A percentile compares a stretch with the other conserved stretches of the same genome.
phyloP scores from a whole-genome alignment of 2,888 invertebrate genomes.

The Apocheima hispidaria region DNA sequence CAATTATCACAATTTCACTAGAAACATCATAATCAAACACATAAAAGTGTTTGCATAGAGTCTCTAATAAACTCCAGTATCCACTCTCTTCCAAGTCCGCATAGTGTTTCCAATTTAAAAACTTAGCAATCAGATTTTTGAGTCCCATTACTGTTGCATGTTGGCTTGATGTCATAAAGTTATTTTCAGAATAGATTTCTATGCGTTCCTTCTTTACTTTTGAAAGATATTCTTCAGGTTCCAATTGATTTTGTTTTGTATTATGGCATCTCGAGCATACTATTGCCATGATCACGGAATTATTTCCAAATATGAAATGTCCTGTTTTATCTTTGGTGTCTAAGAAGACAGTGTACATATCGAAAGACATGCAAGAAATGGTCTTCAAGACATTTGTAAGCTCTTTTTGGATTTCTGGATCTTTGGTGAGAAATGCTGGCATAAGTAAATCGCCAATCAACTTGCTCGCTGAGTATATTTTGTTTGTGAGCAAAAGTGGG shows the following conservation, averaged over 20 bases:
- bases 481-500: conserved; percentile 68
- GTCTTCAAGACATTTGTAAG: conserved; percentile 61
- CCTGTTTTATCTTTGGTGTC: conserved; percentile 51
- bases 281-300: conserved; percentile 55
- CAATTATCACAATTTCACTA: conserved; percentile 60
- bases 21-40: conserved; percentile 68
- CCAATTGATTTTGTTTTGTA: conserved; percentile 33
- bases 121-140: conserved; percentile 68
- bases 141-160: conserved; percentile 58
- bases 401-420: conserved; percentile 60
- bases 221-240: conserved; percentile 41
- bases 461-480: conserved; percentile 69
- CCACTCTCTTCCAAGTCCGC: conserved; percentile 56
- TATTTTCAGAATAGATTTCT: conserved; percentile 55
- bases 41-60: conserved; percentile 72
- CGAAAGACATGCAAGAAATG: conserved; percentile 71
- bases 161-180: conserved; percentile 52
- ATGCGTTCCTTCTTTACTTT: conserved; percentile 50
- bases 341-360: conserved; percentile 57
- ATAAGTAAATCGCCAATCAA: conserved; percentile 74
- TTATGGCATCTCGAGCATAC: conserved; percentile 71
- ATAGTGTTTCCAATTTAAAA: conserved; percentile 71
- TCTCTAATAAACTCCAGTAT: conserved; percentile 65
- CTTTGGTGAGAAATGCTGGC: conserved; percentile 72
- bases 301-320: conserved; percentile 60